phyloP scores from a whole-genome alignment of 2,888 invertebrate species.

The Chirona hameri region DNA sequence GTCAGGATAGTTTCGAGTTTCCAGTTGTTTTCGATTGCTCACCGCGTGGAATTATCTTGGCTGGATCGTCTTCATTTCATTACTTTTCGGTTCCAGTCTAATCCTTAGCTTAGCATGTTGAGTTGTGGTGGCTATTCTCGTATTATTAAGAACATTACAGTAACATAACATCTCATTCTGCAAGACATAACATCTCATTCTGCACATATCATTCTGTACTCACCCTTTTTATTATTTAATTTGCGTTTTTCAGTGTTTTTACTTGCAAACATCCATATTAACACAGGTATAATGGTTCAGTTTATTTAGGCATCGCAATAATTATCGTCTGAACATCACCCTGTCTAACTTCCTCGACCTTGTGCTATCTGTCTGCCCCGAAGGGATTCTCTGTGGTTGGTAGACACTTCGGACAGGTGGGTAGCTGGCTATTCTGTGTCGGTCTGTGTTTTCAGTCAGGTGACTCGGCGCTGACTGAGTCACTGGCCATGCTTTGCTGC shows the following conservation, averaged over 20 bases:
- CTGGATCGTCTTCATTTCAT: too few species aligned
- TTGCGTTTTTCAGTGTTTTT: background rate
- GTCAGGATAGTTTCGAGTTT: too few species aligned
- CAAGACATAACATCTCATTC: too few species aligned
- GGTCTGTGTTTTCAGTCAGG: background rate
- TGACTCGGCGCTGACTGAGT: background rate
- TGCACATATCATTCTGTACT: too few species aligned
- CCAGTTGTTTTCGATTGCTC: too few species aligned
- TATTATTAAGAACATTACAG: too few species aligned
- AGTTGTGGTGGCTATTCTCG: too few species aligned
- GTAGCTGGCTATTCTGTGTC: background rate
- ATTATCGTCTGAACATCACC: background rate
- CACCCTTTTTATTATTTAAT: background rate
- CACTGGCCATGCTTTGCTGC: background rate
- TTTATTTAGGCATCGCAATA: background rate
- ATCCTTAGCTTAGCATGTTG: too few species aligned
- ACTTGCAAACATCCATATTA: background rate
- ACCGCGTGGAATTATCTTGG: too few species aligned
- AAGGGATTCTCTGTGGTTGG: constrained; percentile 8
- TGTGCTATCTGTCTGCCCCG: background rate
- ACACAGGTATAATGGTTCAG: background rate
- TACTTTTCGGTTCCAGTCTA: too few species aligned
- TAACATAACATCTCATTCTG: too few species aligned
- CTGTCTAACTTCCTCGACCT: background rate
- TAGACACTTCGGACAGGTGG: background rate